Evolutionary conservation across 2,888 invertebrate genomes (phyloP), one percentile per base, ranked within the genome.

Genomic region (Campaea margaritaria): DNA sequence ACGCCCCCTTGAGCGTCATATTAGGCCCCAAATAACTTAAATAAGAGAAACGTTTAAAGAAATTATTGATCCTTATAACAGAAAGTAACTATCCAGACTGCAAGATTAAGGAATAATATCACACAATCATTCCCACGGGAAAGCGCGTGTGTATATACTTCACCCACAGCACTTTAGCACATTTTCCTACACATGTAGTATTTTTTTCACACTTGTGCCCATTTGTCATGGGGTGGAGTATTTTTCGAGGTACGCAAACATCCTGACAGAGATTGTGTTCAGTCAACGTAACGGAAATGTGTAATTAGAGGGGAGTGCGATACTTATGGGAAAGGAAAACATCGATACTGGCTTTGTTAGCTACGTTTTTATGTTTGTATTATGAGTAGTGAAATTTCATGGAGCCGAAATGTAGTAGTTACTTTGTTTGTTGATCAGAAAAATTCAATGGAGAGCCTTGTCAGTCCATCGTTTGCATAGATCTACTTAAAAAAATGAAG

Each of bases 221-320:
- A 61, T 64, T 65, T 62, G 62, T 62, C 58, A 62, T 28, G 50
- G 41, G 53, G 56, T 21, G 41, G 55, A 28, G 39, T 58, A 65
- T 65, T 62, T 61, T 61, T 64, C 58, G 58, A 62, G 58, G 58
- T 58, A 53, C 55, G 47, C 56, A 62, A 61, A 62, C 58, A 56
- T 56, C 56, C 58, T 53, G 65, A 36, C 50, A 62, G 53, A 54
- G 58, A 59, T 65, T 62, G 44, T 61, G 60, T 55, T 51, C 57
- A 62, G 53, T 53, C 52, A 38, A 36, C 49, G 49, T 57, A 43
- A 47, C 50, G 60, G 60, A 61, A 51, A 51, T 52, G 43, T 56
- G 55, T 61, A 61, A 61, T 61, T 61, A 61, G 36, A 51, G 55
- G 60, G 60, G 55, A 55, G 60, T 46, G 28, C 31, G 55, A 51